Percentiles rank a stretch among this genome's conserved stretches.
These are phyloP conservation scores for Ctena decussata DNA, from an alignment of 2,888 invertebrate species.

Conservation along the genomic window DNA sequence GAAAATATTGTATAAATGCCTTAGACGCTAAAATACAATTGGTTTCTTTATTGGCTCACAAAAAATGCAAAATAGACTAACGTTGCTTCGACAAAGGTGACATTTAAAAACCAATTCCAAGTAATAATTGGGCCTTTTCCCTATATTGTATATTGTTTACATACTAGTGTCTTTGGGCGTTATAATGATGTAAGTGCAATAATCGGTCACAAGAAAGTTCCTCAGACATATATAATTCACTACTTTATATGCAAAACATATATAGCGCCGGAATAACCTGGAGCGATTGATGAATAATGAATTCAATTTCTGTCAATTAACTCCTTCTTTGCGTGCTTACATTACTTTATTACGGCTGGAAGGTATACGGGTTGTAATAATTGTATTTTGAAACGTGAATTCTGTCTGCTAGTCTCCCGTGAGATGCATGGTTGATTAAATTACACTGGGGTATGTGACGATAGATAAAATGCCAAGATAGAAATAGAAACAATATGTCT, in stretches of 20 bases:
- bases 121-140: too few species aligned
- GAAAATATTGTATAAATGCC: too few species aligned
- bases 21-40: too few species aligned
- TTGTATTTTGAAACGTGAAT: background rate
- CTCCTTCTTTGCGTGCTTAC: background rate
- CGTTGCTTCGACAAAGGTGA: too few species aligned
- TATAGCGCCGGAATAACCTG: background rate
- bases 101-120: too few species aligned
- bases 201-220: too few species aligned
- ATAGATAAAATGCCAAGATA: background rate
- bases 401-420: background rate
- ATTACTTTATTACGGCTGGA: background rate
- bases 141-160: too few species aligned
- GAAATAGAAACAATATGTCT: too few species aligned
- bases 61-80: too few species aligned
- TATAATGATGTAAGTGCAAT: too few species aligned
- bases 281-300: slow-evolving; percentile 1
- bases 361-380: background rate
- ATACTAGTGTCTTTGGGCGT: too few species aligned
- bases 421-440: background rate
- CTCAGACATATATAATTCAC: background rate
- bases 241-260: slow-evolving; percentile 4
- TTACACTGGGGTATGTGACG: background rate
- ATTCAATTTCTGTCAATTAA: slow-evolving; percentile 4
- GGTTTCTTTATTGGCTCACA: too few species aligned